phyloP scores from a whole-genome alignment of 2,888 invertebrate species.

The Cristatella mucedo region DNA sequence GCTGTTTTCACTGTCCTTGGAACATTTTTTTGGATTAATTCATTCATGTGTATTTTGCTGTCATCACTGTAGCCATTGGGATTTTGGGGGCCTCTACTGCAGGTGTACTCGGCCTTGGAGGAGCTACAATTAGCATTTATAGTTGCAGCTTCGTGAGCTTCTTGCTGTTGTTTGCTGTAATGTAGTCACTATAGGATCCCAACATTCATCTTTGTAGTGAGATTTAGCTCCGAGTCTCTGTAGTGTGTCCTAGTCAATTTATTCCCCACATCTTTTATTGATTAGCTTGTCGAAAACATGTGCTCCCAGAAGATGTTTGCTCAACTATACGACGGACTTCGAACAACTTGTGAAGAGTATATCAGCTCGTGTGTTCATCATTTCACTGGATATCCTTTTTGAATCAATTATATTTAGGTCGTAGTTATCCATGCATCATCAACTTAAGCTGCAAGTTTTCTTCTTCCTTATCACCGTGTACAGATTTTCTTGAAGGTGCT shows the following conservation, averaged over 20 bases:
- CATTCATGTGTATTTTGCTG: no score
- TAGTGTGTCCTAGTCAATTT: background rate
- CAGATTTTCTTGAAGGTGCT: slow-evolving; percentile 74
- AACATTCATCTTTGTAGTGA: background rate
- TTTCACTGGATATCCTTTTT: slow-evolving; percentile 53
- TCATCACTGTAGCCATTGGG: no score
- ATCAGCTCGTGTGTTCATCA: slow-evolving; percentile 76
- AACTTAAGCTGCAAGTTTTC: no score
- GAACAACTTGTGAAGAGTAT: slow-evolving; percentile 53
- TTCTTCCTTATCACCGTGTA: slow-evolving; percentile 17
- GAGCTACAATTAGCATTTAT: no score
- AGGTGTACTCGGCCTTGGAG: no score
- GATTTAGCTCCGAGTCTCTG: background rate
- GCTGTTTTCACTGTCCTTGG: no score
- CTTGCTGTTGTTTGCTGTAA: background rate
- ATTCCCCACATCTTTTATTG: slow-evolving; percentile 41
- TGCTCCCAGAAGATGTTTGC: slow-evolving; percentile 93
- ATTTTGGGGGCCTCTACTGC: no score
- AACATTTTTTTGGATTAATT: no score
- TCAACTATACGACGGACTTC: slow-evolving; percentile 69
- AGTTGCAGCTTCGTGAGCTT: no score
- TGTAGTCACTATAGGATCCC: background rate
- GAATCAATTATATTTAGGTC: no score
- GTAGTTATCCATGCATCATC: no score
- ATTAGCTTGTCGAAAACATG: slow-evolving; percentile 95